Evolutionary conservation across 2,113 vertebrate species (phyloP).

Genomic region (Procavia capensis): DNA sequence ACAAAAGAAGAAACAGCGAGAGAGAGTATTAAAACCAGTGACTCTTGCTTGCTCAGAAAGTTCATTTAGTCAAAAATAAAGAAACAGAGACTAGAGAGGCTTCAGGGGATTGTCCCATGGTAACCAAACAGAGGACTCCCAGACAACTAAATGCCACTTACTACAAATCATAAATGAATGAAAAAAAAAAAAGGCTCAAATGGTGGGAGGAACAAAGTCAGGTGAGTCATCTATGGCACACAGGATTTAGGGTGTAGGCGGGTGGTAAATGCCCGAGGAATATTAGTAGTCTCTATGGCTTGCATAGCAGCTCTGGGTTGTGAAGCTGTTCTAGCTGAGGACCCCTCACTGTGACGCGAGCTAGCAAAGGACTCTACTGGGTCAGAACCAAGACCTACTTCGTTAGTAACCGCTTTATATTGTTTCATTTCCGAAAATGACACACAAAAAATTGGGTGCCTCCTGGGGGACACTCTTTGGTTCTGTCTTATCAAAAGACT

Average conservation of each 20-base stretch:
- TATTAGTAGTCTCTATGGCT: not conserved
- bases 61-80: slow-evolving; percentile 47
- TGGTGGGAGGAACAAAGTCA: slow-evolving; percentile 32
- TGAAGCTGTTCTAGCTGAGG: slow-evolving; percentile 3
- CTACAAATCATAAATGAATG: slow-evolving; percentile 38
- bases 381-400: slow-evolving; percentile 30
- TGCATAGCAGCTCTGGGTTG: not conserved
- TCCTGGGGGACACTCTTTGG: not conserved
- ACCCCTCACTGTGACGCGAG: not conserved
- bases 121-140: slow-evolving; percentile 27
- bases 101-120: not conserved
- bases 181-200: not conserved
- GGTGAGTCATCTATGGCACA: slow-evolving; percentile 24
- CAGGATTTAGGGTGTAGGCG: slow-evolving; percentile 1
- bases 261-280: not conserved
- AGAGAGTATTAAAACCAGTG: not conserved
- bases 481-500: slow-evolving; percentile 39
- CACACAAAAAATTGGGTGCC: not conserved
- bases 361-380: not conserved
- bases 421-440: slow-evolving; percentile 39
- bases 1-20: not conserved
- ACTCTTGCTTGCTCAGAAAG: not conserved
- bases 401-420: not conserved
- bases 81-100: not conserved
- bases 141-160: slow-evolving; percentile 43